A percentile compares a stretch with the other conserved stretches of the same genome.
Conservation (phyloP, 2,113 vertebrate species). For the Oncorhynchus nerka region DNA sequence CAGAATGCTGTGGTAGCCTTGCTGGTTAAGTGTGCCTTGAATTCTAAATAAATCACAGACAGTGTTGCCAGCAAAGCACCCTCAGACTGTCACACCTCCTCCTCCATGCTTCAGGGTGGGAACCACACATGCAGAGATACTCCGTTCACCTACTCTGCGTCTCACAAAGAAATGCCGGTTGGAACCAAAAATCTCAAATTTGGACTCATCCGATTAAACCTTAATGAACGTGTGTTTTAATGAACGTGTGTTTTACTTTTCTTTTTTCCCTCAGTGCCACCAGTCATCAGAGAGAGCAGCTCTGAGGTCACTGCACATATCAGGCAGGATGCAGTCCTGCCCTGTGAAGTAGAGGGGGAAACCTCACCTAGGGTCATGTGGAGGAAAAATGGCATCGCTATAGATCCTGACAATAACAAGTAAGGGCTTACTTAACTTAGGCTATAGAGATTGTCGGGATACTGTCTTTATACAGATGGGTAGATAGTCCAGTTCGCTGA, state of each 20-base stretch:
- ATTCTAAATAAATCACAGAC: too few species aligned
- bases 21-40: too few species aligned
- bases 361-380: conserved; percentile 74
- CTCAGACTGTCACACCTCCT: conserved; percentile 39
- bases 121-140: conserved; percentile 66
- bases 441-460: not conserved
- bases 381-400: conserved; percentile 80
- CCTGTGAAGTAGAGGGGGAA: conserved; percentile 76
- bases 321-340: conserved; percentile 76
- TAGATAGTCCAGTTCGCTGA: not conserved
- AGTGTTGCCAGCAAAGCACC: too few species aligned
- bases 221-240: not conserved
- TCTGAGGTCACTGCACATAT: conserved; percentile 65
- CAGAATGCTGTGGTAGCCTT: too few species aligned
- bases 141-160: conserved; percentile 61
- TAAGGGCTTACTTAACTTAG: conserved; percentile 37
- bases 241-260: not conserved
- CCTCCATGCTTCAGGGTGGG: conserved; percentile 45
- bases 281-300: conserved; percentile 76
- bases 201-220: too few species aligned
- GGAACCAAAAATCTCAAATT: too few species aligned
- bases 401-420: conserved; percentile 76
- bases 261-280: conserved; percentile 70
- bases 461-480: not conserved
- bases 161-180: not conserved